Conservation (phyloP, 92 coral and sea anemone genomes). For the Blastomussa wellsi region DNA sequence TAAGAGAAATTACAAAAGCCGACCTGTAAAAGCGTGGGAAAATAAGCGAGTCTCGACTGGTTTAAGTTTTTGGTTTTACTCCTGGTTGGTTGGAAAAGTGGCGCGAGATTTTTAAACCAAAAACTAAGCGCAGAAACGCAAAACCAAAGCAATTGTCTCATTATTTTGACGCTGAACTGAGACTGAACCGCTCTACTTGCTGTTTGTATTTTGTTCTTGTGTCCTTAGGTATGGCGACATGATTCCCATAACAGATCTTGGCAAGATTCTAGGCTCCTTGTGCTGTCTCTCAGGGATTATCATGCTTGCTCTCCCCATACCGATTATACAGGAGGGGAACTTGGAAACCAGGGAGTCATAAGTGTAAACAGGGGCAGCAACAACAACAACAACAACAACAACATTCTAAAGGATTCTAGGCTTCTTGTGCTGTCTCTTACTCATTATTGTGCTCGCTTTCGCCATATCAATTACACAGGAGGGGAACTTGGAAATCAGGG, state of each 20-base stretch:
- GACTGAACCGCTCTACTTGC: too few species aligned
- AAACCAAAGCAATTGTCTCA: too few species aligned
- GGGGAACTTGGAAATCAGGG: background rate
- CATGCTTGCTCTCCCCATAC: conserved; percentile 73
- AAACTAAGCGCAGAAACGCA: too few species aligned
- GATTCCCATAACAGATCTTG: conserved; percentile 52
- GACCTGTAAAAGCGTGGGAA: too few species aligned
- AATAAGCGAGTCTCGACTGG: too few species aligned
- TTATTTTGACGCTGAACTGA: too few species aligned
- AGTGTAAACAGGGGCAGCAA: background rate
- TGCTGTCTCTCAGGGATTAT: conserved; percentile 72
- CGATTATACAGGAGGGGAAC: conserved; percentile 68
- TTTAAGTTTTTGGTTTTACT: too few species aligned
- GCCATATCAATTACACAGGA: background rate
- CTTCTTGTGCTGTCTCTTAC: background rate
- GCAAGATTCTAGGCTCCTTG: conserved; percentile 58
- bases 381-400: background rate
- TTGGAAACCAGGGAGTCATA: background rate
- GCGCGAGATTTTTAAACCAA: too few species aligned
- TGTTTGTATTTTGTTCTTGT: background rate
- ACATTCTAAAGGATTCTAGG: background rate
- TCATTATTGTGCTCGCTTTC: background rate
- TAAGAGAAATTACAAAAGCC: too few species aligned
- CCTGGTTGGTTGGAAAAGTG: too few species aligned
- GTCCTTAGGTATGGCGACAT: conserved; percentile 69